Evolutionary conservation across 2,797 vertebrate genomes (phyloP), one percentile per base, ranked within the genome.

Genomic region (Prunella strophiata): DNA sequence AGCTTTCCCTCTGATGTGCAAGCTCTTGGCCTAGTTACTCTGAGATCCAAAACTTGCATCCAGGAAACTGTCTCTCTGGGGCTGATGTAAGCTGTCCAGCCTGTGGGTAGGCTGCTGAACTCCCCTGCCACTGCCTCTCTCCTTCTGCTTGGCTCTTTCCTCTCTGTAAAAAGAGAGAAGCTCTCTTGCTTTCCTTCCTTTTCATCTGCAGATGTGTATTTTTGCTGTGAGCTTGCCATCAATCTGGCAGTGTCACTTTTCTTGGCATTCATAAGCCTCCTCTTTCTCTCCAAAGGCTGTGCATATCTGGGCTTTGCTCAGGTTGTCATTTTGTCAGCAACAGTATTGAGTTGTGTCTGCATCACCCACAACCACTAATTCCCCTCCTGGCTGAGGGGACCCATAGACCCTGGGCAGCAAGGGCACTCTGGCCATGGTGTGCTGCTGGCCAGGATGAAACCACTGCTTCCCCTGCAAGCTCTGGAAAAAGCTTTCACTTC

Each of bases 361-460:
- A 9, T 38, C 2, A 2, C 13, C 10, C 27, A 13, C 26, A 71
- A 9, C 11, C 42, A 26, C 14, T 19, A 42, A 84, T 59, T 74
- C 13, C 23, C 40, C 74, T 81, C 29, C 40, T 52, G 34, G 29
- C 11, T 0, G 1, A 61, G 30, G 8, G 38, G 18, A 7, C 20
- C 21, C 16, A 21, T 3, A 59, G 48, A 42, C 16, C 22, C 50
- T 8, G 7, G 21, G 23, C 36, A 74, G 48, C 59, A 77, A 85
- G 22, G n/a, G 43, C 26, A 16, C 2, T 5, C 25, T 29, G 48
- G 45, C 34, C 47, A 34, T 3, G 3, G 13, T 5, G 1, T 16
- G 38, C 45, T 45, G 34, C 50, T 42, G 70, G 57, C 42, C 42
- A 63, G 82, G 20, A 83, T 18, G 21, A 68, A 83, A 72, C 3